Conservation (phyloP, 2,113 vertebrate species). For the Myiagra hebetior region DNA sequence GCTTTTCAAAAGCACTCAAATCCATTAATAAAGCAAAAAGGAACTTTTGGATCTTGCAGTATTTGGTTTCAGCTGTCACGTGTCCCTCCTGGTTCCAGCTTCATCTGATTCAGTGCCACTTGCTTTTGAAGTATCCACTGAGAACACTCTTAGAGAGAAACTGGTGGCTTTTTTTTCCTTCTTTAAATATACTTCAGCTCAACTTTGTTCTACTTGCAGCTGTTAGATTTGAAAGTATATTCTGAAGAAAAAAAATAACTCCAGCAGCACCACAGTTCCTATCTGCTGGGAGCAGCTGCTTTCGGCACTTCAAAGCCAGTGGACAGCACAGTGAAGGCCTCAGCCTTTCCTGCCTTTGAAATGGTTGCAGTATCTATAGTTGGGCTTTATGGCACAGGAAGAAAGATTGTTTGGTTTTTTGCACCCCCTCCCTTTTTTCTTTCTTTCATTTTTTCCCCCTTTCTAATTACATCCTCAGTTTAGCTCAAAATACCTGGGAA, state of each 20-base stretch:
- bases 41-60: background rate
- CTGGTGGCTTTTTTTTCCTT: background rate
- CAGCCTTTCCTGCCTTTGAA: conserved; percentile 72
- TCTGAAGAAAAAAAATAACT: conserved; percentile 49
- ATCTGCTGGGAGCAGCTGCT: conserved; percentile 71
- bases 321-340: conserved; percentile 61
- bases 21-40: background rate
- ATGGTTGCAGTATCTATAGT: conserved; percentile 25
- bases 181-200: conserved; percentile 59
- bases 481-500: background rate
- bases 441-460: background rate
- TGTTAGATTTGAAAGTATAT: conserved; percentile 67
- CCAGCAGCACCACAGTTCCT: conserved; percentile 45
- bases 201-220: conserved; percentile 65
- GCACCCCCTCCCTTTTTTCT: background rate
- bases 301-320: conserved; percentile 63
- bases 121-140: conserved; percentile 57
- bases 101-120: conserved; percentile 8
- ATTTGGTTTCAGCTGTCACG: background rate
- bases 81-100: background rate
- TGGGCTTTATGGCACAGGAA: conserved; percentile 49
- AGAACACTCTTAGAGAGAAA: conserved; percentile 30
- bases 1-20: background rate
- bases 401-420: conserved; percentile 42
- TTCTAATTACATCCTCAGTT: background rate